These are phyloP conservation scores for Sebastes nivosus DNA, from an alignment of 2,797 vertebrate species.

Conservation along the genomic window DNA sequence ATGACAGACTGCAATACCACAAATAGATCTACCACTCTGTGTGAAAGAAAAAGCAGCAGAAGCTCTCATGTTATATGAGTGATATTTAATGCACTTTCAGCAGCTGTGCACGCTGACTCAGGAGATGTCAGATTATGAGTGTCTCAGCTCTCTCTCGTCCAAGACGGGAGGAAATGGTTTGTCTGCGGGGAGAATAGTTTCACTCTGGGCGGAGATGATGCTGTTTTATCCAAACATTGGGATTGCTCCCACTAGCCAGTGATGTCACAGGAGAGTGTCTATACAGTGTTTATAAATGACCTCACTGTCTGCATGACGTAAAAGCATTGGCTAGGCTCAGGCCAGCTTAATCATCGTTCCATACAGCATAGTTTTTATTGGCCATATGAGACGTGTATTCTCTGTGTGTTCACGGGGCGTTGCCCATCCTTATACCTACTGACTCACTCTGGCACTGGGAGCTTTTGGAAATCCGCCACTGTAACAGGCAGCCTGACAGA, in stretches of 20 bases:
- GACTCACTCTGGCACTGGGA: slow-evolving; percentile 58
- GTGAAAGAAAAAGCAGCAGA: slow-evolving; percentile 13
- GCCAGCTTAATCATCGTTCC: slow-evolving; percentile 16
- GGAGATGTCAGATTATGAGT: slow-evolving; percentile 53
- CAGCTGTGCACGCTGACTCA: slow-evolving; percentile 55
- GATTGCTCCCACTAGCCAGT: slow-evolving; percentile 27
- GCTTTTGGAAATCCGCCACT: slow-evolving; percentile 61
- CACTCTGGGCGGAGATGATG: slow-evolving; percentile 15
- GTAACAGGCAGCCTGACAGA: slow-evolving; percentile 67
- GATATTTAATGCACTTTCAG: slow-evolving; percentile 51
- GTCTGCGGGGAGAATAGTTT: slow-evolving; percentile 36
- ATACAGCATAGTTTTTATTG: slow-evolving; percentile 41
- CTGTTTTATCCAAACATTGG: slow-evolving; percentile 48
- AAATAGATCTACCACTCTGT: slow-evolving; percentile 21
- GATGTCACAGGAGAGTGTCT: slow-evolving; percentile 33
- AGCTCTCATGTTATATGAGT: slow-evolving; percentile 38
- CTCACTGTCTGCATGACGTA: slow-evolving; percentile 24
- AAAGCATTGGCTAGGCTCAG: neutral
- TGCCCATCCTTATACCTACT: slow-evolving; percentile 57
- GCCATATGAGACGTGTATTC: slow-evolving; percentile 36
- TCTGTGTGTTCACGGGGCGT: slow-evolving; percentile 46
- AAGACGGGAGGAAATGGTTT: slow-evolving; percentile 37
- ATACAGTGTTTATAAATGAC: slow-evolving; percentile 26
- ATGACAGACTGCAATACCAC: slow-evolving; percentile 23
- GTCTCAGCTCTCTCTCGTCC: slow-evolving; percentile 34